phyloP scores from a whole-genome alignment of 2,888 invertebrate species.

The Orthonevra nobilis region DNA sequence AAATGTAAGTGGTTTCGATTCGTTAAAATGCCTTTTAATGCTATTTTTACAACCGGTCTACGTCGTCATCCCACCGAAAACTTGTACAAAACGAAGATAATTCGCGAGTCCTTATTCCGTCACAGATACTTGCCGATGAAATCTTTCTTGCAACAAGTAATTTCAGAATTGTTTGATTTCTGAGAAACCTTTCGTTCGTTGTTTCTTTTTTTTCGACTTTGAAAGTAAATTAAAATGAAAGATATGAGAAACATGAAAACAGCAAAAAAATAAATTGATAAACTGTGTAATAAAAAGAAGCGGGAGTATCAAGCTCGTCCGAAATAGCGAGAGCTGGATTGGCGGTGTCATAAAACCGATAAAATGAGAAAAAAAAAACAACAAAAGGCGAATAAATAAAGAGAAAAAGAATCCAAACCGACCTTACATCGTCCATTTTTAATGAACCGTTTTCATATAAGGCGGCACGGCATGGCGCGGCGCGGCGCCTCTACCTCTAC shows the following conservation, averaged over 20 bases:
- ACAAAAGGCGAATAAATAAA: background rate
- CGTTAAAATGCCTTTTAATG: slow-evolving; percentile 35
- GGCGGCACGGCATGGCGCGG: no score
- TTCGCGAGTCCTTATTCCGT: no score
- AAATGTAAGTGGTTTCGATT: slow-evolving; percentile 22
- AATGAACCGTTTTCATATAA: slow-evolving; percentile 31
- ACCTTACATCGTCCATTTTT: slow-evolving; percentile 20
- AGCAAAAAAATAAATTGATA: slow-evolving; percentile 10
- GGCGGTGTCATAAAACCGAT: background rate
- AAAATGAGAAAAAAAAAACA: no score
- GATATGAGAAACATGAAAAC: background rate
- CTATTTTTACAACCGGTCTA: slow-evolving; percentile 25
- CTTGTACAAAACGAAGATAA: no score
- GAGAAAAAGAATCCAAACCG: background rate
- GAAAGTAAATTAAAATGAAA: slow-evolving; percentile 42
- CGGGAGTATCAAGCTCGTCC: no score
- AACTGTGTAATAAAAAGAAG: slow-evolving; percentile 12
- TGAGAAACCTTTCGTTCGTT: slow-evolving; percentile 8
- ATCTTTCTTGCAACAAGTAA: slow-evolving; percentile 27
- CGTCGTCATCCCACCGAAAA: no score
- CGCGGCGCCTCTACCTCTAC: no score
- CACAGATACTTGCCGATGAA: background rate
- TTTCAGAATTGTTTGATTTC: slow-evolving; percentile 3
- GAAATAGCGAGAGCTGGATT: background rate
- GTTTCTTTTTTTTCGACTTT: slow-evolving; percentile 25